Conservation (phyloP, 2,797 vertebrate genomes). For the Craterocephalus amniculus region DNA sequence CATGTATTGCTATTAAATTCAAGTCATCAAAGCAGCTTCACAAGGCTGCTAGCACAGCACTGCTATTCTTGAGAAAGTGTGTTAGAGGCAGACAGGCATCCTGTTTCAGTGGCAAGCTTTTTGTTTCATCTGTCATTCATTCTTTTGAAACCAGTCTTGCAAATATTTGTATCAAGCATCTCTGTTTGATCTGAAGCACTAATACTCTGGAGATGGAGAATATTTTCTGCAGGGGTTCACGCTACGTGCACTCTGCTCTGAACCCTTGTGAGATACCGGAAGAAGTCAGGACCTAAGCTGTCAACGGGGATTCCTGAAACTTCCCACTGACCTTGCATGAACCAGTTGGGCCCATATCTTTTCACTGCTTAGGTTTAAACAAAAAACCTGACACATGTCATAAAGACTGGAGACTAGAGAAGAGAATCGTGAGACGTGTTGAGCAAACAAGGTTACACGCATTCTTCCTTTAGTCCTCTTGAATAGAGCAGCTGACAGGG, state of each 20-base stretch:
- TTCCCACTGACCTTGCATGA: constrained; percentile 53
- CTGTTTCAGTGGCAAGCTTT: neutral
- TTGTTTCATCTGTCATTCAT: constrained; percentile 10
- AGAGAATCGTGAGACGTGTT: constrained; percentile 21
- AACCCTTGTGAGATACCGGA: constrained; percentile 34
- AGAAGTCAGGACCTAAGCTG: constrained; percentile 40
- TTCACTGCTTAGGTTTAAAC: constrained; percentile 42
- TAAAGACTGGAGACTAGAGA: too few species aligned
- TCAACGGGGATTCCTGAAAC: constrained; percentile 54
- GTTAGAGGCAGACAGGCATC: neutral
- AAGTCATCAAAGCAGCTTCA: neutral
- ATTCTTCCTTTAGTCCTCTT: constrained; percentile 31
- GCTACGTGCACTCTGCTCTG: constrained; percentile 23
- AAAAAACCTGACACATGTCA: constrained; percentile 55
- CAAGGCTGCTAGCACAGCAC: neutral
- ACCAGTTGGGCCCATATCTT: constrained; percentile 38
- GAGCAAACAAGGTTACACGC: constrained; percentile 27
- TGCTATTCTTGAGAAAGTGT: neutral
- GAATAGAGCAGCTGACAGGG: constrained; percentile 38
- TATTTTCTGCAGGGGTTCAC: neutral
- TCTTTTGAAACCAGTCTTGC: neutral
- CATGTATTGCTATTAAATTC: neutral
- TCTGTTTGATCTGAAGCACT: neutral
- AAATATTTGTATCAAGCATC: neutral
- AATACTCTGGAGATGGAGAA: constrained; percentile 7